Conservation (phyloP, 2,888 invertebrate species). For the Marronus borbonicus region DNA sequence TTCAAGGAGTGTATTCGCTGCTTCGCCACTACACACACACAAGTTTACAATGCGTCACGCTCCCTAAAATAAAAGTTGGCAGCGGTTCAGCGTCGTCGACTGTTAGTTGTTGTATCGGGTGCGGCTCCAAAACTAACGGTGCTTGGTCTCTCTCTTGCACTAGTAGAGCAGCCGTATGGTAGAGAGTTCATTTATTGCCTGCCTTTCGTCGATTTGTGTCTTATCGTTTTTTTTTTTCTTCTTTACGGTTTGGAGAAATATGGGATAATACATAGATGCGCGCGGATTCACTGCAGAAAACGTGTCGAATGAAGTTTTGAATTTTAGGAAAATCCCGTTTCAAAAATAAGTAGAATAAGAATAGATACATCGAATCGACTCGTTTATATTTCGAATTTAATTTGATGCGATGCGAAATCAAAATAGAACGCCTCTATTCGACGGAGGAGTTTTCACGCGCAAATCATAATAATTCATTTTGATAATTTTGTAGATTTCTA, state of each 20-base stretch:
- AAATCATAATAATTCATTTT: too few species aligned
- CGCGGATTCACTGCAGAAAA: neutral
- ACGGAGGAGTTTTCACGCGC: too few species aligned
- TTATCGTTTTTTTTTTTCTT: constrained; percentile 20
- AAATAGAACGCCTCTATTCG: too few species aligned
- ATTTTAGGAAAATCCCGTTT: too few species aligned
- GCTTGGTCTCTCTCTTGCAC: constrained; percentile 50
- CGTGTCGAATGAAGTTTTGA: neutral
- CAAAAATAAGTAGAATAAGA: too few species aligned
- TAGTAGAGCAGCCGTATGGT: constrained; percentile 15
- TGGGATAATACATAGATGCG: neutral
- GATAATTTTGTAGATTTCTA: too few species aligned
- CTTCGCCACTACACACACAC: constrained; percentile 11
- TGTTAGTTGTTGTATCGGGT: constrained; percentile 52
- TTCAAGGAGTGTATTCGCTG: constrained; percentile 21
- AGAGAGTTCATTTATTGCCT: constrained; percentile 37
- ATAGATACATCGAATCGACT: too few species aligned
- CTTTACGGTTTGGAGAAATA: neutral
- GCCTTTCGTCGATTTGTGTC: constrained; percentile 24
- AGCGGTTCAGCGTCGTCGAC: constrained; percentile 56
- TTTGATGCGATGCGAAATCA: too few species aligned
- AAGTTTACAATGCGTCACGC: constrained; percentile 62
- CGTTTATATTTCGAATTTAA: too few species aligned
- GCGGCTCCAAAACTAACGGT: constrained; percentile 55
- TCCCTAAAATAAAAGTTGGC: constrained; percentile 63